Base-by-base conservation (phyloP, 35 echinoderm and acorn worm species). In the Ophiothrix spiculata region DNA sequence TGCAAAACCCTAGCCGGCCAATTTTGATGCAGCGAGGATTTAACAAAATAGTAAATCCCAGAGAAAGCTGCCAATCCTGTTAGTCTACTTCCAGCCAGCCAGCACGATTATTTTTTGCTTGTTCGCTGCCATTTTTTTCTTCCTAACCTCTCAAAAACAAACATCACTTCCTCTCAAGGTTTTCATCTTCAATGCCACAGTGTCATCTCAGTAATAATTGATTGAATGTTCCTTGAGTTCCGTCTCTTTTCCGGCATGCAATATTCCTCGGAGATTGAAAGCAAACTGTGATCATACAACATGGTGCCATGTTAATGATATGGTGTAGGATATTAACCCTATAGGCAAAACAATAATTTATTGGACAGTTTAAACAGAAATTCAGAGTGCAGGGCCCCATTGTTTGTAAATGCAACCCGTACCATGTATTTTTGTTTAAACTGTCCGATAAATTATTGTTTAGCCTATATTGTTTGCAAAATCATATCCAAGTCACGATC, bases 21-120 rank as follows among this genome's bases (percentile, higher is more conserved):
- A 69, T 69, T 69, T 2, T 2, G 1, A 1, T 6, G 4, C 23
- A 10, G 23, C 3, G 60, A n/a, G n/a, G n/a, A n/a, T n/a, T 15
- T 69, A 69, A 69, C 60, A 69, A 69, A 69, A 69, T 28, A 28
- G 60, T 28, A 69, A 69, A 69, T 69, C 60, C 60, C 60, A 10
- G 60, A 12, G 60, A 69, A 69, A 69, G 60, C 60, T 28, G 60
- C 10, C 60, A 69, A 69, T 69, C 60, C 60, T 69, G 60, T 69
- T 69, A 69, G 6, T 28, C 60, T 69, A 69, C 60, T 69, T 69
- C 60, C 60, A 69, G 6, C 29, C 3, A 25, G 60, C 6, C 4
- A 25, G 60, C 60, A 15, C 23, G 10, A 15, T 69, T n/a, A n/a
- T n/a, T n/a, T n/a, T n/a, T 69, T 25, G 29, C 23, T 69, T 69